A percentile compares a stretch with the other conserved stretches of the same genome.
These are phyloP conservation scores for Calephelis perditalis DNA, from an alignment of 2,888 invertebrate genomes.

Conservation along the genomic window DNA sequence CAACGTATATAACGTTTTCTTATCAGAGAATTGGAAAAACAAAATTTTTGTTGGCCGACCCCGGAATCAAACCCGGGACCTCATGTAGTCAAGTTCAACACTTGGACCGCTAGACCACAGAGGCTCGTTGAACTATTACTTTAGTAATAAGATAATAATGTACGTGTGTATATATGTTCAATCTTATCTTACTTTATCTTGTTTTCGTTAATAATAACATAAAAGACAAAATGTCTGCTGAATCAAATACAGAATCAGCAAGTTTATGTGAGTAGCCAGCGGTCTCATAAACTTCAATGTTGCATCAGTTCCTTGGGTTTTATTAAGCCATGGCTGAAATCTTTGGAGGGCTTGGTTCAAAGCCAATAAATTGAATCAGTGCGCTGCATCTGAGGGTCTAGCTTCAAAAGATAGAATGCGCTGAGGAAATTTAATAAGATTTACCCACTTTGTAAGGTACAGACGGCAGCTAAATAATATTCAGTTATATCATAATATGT, in stretches of 20 bases:
- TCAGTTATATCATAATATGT: too few relatives aligned
- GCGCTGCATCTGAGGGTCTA: conserved; percentile 20
- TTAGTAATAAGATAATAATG: too few relatives aligned
- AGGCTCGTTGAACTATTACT: too few relatives aligned
- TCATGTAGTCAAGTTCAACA: too few relatives aligned
- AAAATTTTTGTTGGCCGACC: too few relatives aligned
- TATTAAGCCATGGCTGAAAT: conserved; percentile 25
- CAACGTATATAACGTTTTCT: too few relatives aligned
- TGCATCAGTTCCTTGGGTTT: conserved; percentile 27
- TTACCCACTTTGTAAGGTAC: conserved; percentile 17
- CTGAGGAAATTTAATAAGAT: conserved; percentile 20
- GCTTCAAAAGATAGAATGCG: conserved; percentile 21
- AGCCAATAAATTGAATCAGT: conserved; percentile 27
- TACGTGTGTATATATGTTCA: too few relatives aligned
- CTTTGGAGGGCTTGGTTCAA: conserved; percentile 23
- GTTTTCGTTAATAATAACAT: neutral
- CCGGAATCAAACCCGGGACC: too few relatives aligned
- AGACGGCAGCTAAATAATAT: neutral
- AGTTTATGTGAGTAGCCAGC: conserved; percentile 14
- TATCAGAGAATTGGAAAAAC: too few relatives aligned
- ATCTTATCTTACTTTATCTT: too few relatives aligned
- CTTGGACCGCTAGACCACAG: too few relatives aligned
- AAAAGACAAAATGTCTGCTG: conserved; percentile 14
- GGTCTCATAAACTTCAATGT: conserved; percentile 25
- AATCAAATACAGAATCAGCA: conserved; percentile 8